Percentiles rank a stretch among this genome's conserved stretches.
Conservation (phyloP, 2,797 vertebrate species). For the Helostoma temminkii region DNA sequence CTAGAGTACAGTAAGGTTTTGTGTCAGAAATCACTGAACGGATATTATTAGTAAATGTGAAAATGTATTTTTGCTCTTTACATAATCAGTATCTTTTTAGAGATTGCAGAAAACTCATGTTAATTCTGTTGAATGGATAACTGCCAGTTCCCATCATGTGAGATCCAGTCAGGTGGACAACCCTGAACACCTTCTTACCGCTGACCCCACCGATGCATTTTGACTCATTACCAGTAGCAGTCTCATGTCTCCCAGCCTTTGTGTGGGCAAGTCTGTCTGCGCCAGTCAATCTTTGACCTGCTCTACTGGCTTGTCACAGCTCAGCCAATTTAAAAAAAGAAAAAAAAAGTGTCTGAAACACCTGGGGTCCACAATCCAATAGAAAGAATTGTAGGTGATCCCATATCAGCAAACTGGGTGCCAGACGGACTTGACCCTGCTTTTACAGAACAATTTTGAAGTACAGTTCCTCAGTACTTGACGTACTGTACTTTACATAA, state of each 20-base stretch:
- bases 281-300: constrained; percentile 59
- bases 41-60: constrained; percentile 28
- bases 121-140: constrained; percentile 50
- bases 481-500: constrained; percentile 23
- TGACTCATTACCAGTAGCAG: constrained; percentile 68
- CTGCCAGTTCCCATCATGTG: constrained; percentile 26
- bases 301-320: constrained; percentile 78
- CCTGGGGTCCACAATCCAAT: constrained; percentile 68
- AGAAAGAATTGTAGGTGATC: constrained; percentile 57
- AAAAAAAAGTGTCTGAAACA: constrained; percentile 45
- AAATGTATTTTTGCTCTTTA: constrained; percentile 15
- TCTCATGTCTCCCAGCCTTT: constrained; percentile 64
- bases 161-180: constrained; percentile 57
- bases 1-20: constrained; percentile 12
- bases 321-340: constrained; percentile 78
- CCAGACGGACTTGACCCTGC: constrained; percentile 30
- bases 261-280: constrained; percentile 54
- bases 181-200: constrained; percentile 63
- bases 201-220: constrained; percentile 63
- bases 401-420: constrained; percentile 40
- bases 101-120: constrained; percentile 24
- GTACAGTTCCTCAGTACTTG: background rate
- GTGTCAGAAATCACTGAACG: constrained; percentile 13
- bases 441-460: constrained; percentile 3
- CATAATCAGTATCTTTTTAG: constrained; percentile 30